Percentiles rank a stretch among this genome's conserved stretches.
These are phyloP conservation scores for Chiroxiphia lanceolata DNA, from an alignment of 2,797 vertebrate species.

Conservation along the genomic window DNA sequence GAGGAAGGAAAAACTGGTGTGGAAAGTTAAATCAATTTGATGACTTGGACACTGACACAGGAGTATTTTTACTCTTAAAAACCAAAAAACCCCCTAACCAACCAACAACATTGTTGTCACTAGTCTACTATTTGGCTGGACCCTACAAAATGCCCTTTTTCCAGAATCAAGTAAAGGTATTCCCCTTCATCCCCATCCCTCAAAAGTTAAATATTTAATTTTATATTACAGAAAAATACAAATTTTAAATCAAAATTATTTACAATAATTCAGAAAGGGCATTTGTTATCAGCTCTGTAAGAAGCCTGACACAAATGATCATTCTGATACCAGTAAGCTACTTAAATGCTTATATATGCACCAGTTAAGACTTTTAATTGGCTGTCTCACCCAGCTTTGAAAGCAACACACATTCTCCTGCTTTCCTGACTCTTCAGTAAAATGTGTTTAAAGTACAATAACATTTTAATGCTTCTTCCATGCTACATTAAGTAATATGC, in stretches of 20 bases:
- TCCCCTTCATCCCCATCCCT: constrained; percentile 26
- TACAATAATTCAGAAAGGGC: constrained; percentile 71
- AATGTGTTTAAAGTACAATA: constrained; percentile 26
- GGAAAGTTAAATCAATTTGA: constrained; percentile 43
- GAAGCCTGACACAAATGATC: constrained; percentile 63
- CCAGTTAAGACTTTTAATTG: constrained; percentile 61
- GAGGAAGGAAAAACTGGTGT: constrained; percentile 51
- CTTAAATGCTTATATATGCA: constrained; percentile 59
- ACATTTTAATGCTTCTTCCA: constrained; percentile 44
- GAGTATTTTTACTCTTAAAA: constrained; percentile 47
- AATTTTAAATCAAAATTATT: constrained; percentile 69
- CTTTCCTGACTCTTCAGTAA: constrained; percentile 21
- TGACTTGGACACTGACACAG: constrained; percentile 8
- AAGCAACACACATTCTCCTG: constrained; percentile 26
- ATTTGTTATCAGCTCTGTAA: constrained; percentile 61
- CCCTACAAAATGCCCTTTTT: constrained; percentile 70
- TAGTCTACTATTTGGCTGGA: constrained; percentile 58
- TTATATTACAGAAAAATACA: constrained; percentile 75
- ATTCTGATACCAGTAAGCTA: constrained; percentile 68
- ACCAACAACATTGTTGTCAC: constrained; percentile 11
- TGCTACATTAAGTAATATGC: constrained; percentile 11
- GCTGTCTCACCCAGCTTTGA: constrained; percentile 1
- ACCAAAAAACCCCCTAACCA: neutral
- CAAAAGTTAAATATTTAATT: constrained; percentile 74
- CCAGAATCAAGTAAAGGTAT: constrained; percentile 63